Conservation (phyloP, 2,888 invertebrate species). For the Hyalella azteca region DNA sequence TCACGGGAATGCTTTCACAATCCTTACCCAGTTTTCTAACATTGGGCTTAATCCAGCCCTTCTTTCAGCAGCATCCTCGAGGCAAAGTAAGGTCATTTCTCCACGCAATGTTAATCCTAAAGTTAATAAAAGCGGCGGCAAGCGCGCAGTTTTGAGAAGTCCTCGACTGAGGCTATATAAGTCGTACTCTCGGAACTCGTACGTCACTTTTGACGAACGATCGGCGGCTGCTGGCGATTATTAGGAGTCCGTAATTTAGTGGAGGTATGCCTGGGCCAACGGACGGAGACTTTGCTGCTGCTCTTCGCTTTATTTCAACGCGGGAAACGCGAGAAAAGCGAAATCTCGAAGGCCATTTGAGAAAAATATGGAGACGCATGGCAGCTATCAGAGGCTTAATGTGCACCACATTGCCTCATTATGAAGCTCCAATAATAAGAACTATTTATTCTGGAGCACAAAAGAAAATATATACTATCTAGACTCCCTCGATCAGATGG, state of each 20-base stretch:
- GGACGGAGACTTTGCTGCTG: neutral
- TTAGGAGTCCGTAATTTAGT: slow-evolving; percentile 26
- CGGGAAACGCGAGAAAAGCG: neutral
- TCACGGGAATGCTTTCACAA: too few species aligned
- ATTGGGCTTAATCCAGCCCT: too few species aligned
- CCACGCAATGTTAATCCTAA: too few species aligned
- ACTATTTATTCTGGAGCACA: too few species aligned
- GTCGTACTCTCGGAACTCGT: neutral
- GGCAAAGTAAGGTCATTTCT: too few species aligned
- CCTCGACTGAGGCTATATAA: neutral
- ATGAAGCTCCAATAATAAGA: neutral
- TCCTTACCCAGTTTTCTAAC: too few species aligned
- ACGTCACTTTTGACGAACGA: slow-evolving; percentile 24
- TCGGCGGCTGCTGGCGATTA: slow-evolving; percentile 12
- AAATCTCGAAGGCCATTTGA: slow-evolving; percentile 18
- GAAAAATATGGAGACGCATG: slow-evolving; percentile 27
- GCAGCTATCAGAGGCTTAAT: slow-evolving; percentile 10
- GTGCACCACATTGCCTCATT: slow-evolving; percentile 10
- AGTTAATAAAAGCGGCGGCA: neutral
- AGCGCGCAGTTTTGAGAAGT: neutral
- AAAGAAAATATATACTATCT: too few species aligned
- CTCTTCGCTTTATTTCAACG: neutral
- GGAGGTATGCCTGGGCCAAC: neutral
- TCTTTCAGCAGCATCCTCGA: too few species aligned
- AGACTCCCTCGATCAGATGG: too few species aligned